These are phyloP conservation scores for Sinonovacula constricta DNA, from an alignment of 1,140 invertebrate genomes.

Conservation along the genomic window DNA sequence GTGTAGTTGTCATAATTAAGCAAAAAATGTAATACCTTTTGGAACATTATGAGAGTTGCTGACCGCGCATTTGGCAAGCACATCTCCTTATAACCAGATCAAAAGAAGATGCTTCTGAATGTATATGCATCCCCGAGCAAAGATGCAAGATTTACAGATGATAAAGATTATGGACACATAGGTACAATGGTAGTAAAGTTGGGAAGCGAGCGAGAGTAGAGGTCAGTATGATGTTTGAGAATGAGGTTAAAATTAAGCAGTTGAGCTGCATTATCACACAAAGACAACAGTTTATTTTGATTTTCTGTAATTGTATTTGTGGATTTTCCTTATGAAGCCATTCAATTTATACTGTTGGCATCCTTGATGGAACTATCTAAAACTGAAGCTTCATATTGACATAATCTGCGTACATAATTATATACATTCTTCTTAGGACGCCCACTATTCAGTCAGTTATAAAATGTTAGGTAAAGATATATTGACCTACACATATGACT, in stretches of 20 bases:
- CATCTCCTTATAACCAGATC: constrained; percentile 54
- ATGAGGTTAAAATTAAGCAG: constrained; percentile 60
- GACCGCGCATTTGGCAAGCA: constrained; percentile 38
- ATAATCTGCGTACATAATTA: too few species aligned
- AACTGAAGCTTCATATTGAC: too few species aligned
- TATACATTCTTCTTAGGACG: too few species aligned
- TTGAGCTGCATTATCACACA: constrained; percentile 39
- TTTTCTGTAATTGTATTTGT: too few species aligned
- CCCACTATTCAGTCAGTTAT: too few species aligned
- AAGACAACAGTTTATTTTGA: constrained; percentile 57
- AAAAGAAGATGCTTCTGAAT: constrained; percentile 58
- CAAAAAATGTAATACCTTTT: too few species aligned
- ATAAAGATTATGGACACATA: constrained; percentile 52
- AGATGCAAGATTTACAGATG: constrained; percentile 54
- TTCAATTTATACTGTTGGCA: too few species aligned
- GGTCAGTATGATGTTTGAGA: constrained; percentile 64
- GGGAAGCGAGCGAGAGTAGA: constrained; percentile 54
- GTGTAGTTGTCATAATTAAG: too few species aligned
- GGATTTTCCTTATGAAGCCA: too few species aligned
- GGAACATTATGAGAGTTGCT: constrained; percentile 31
- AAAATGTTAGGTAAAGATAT: too few species aligned
- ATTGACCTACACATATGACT: too few species aligned
- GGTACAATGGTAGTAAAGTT: constrained; percentile 57
- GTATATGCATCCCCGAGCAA: constrained; percentile 52
- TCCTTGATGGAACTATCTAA: too few species aligned